Percentiles rank a stretch among this genome's conserved stretches.
These are phyloP conservation scores for Pissodes strobi DNA, from an alignment of 1,140 invertebrate genomes.

Conservation along the genomic window DNA sequence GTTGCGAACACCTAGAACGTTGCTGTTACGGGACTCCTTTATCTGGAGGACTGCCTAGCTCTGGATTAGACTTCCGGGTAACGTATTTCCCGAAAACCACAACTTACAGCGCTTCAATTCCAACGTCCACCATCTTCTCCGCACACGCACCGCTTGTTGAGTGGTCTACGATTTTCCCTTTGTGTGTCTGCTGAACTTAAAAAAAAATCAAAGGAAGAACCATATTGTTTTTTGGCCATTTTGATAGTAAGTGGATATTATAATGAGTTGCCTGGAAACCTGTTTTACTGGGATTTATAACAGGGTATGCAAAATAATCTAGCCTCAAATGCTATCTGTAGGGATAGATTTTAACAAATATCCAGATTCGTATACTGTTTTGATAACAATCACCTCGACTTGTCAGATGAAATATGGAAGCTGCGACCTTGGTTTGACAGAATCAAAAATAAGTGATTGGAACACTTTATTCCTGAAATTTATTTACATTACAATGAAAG, in stretches of 20 bases:
- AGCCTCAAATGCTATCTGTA: constrained; percentile 40
- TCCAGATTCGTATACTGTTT: constrained; percentile 31
- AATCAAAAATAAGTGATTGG: constrained; percentile 17
- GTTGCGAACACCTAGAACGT: too few relatives aligned
- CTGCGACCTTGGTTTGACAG: constrained; percentile 17
- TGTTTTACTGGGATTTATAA: constrained; percentile 25
- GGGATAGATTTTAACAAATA: constrained; percentile 29
- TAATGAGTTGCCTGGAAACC: too few relatives aligned
- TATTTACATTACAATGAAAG: constrained; percentile 49
- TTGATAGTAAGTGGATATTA: constrained; percentile 26
- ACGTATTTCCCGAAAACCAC: too few relatives aligned
- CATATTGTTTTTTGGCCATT: constrained; percentile 26
- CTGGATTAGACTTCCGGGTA: too few relatives aligned
- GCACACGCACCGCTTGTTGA: too few relatives aligned
- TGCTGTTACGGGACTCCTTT: too few relatives aligned
- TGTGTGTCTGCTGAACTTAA: too few relatives aligned
- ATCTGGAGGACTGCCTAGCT: too few relatives aligned
- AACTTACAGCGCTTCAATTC: too few relatives aligned
- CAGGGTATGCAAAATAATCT: constrained; percentile 13
- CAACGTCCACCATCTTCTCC: too few relatives aligned
- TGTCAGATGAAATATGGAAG: constrained; percentile 26
- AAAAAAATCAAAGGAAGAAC: too few relatives aligned
- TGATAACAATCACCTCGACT: constrained; percentile 16
- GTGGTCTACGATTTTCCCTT: too few relatives aligned
- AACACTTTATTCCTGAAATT: constrained; percentile 7